Evolutionary conservation across 2,888 invertebrate species (phyloP), one percentile per base, ranked within the genome.

Genomic region (Philonicus albiceps): DNA sequence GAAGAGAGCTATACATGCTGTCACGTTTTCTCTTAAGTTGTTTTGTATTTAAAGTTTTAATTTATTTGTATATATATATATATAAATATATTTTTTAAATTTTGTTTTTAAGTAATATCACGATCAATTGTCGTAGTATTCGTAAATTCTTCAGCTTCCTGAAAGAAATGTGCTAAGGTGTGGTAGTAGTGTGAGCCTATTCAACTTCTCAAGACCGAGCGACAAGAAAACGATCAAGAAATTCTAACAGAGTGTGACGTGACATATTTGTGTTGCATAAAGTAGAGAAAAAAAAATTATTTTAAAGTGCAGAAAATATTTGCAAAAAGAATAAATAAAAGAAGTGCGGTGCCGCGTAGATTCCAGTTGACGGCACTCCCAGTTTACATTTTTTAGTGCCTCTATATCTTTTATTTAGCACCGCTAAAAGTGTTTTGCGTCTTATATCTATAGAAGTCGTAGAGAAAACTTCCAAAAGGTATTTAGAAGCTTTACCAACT

Each of bases 341-440:
- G 40, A 64, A 64, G 78, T 78, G 78, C 49, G 49, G 49, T 78
- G 49, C 49, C 27, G 49, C 27, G 49, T 78, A 64, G 43, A 83
- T 83, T 83, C 81, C 81, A 78, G 49, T 83, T 22, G 55, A 64
- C 64, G 81, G 34, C 81, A 83, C 81, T 83, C 81, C 81, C 81
- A 83, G 81, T 83, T 83, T 19, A 19, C 64, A 55, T 81, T 81
- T 81, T 81, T 81, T 64, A 64, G 64, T 55, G 53, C 55, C 37
- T 81, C 37, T n/a, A 31, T 31, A 27, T 34, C 27, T 83, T 64
- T 11, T 31, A n/a, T 81, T 64, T 30, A 16, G 49, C 49, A 49
- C n/a, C 49, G n/a, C 49, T 5, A 49, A n/a, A 49, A n/a, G 49
- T 49, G 16, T 64, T 64, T 64, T 27, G 64, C 64, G 22, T 64